A percentile compares a stretch with the other conserved stretches of the same genome.
phyloP scores from a whole-genome alignment of 1,140 invertebrate genomes.

The Pseudoatta argentina region DNA sequence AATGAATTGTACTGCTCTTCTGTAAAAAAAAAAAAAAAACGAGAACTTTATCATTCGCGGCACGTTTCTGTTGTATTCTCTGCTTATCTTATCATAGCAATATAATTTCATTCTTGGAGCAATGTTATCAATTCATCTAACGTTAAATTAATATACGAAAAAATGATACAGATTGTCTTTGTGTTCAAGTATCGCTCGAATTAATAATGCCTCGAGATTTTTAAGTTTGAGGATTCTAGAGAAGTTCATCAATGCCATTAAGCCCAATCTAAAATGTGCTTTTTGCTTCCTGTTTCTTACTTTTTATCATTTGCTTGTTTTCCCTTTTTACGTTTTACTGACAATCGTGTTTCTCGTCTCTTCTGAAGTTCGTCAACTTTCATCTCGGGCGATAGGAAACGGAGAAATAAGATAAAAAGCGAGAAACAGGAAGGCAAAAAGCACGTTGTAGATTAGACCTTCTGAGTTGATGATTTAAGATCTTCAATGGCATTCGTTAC shows the following conservation, averaged over 20 bases:
- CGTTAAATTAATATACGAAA: slow-evolving; percentile 22
- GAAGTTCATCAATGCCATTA: background rate
- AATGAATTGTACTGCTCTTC: slow-evolving; percentile 64
- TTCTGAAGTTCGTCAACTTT: no score
- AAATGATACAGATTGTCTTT: background rate
- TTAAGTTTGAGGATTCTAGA: background rate
- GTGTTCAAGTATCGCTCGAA: background rate
- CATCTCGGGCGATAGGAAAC: no score
- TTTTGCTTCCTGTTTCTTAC: no score
- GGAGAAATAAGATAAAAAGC: no score
- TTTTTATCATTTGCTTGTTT: background rate
- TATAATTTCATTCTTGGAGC: slow-evolving; percentile 32
- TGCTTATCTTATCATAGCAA: slow-evolving; percentile 70
- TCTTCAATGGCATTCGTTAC: background rate
- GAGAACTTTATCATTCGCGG: slow-evolving; percentile 43
- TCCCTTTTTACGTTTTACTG: background rate
- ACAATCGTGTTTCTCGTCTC: no score
- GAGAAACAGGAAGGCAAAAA: no score
- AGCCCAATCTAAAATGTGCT: no score
- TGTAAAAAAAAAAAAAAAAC: slow-evolving; percentile 60
- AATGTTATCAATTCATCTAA: background rate
- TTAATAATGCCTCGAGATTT: slow-evolving; percentile 13
- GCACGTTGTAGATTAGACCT: no score
- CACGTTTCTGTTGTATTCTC: slow-evolving; percentile 14
- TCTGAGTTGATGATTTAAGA: background rate